Evolutionary conservation across 2,113 vertebrate genomes (phyloP).

Genomic region (Tenebrosternarchus preto): DNA sequence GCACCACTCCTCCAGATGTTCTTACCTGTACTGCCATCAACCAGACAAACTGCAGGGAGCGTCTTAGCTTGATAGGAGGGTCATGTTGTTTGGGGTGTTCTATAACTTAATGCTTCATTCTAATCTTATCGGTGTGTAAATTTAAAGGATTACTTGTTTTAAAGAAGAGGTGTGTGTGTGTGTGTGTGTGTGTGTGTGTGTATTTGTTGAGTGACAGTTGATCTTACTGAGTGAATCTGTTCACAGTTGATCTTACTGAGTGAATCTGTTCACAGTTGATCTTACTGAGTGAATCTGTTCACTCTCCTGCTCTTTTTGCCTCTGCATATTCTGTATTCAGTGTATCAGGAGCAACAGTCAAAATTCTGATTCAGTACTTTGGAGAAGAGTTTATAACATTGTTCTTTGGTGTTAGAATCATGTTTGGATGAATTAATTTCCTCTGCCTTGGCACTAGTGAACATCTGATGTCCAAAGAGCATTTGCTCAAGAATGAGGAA

Average conservation of each 20-base stretch:
- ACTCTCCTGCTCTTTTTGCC: not conserved
- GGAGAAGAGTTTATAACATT: not conserved
- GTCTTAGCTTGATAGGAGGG: too few relatives aligned
- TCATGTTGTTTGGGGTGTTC: too few relatives aligned
- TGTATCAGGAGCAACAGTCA: not conserved
- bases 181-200: constrained; percentile 23
- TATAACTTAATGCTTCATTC: not conserved
- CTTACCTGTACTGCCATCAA: constrained; percentile 1
- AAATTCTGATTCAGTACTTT: not conserved
- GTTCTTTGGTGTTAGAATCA: not conserved
- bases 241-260: not conserved
- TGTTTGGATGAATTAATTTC: not conserved
- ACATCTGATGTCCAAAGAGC: not conserved
- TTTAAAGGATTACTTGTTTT: not conserved
- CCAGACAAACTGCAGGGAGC: not conserved
- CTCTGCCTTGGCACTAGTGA: not conserved
- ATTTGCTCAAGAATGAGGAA: constrained; percentile 33
- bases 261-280: not conserved
- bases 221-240: too few relatives aligned
- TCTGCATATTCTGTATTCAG: not conserved
- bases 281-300: too few relatives aligned
- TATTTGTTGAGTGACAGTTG: not conserved
- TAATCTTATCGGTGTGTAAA: not conserved
- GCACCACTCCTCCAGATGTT: constrained; percentile 31
- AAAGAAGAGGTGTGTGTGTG: constrained; percentile 1